Conservation (phyloP, 2,113 vertebrate genomes). For the Anthoscopus minutus region DNA sequence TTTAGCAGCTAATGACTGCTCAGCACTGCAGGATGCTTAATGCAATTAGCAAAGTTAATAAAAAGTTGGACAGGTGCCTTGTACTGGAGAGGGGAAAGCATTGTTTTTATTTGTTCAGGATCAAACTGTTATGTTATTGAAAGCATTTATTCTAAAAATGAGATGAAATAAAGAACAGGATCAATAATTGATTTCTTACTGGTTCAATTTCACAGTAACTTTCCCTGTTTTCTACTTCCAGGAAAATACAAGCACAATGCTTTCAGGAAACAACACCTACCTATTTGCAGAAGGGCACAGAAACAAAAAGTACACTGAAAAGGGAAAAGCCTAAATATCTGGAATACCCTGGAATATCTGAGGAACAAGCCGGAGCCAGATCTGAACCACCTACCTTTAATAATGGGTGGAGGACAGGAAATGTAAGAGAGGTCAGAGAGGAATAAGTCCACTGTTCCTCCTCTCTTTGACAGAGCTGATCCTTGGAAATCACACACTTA, state of each 20-base stretch:
- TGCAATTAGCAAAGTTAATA: constrained; percentile 45
- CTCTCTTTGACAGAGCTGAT: not conserved
- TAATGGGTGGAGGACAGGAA: not conserved
- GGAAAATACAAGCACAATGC: not conserved
- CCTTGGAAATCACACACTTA: not conserved
- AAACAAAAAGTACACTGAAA: not conserved
- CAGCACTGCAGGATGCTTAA: constrained; percentile 9
- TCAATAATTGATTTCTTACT: not conserved
- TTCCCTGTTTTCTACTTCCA: not conserved
- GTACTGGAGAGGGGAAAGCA: accelerated
- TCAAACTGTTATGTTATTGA: not conserved
- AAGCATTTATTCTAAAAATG: not conserved
- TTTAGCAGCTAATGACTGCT: constrained; percentile 1
- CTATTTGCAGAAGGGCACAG: not conserved
- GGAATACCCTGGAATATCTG: not conserved
- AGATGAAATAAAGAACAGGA: not conserved
- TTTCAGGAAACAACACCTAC: not conserved
- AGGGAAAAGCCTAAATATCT: not conserved
- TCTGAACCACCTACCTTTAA: not conserved
- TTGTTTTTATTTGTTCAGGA: not conserved
- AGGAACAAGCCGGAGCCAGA: not conserved
- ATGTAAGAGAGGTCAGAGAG: not conserved
- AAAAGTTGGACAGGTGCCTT: constrained; percentile 16
- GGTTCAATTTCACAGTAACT: not conserved
- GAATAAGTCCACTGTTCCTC: not conserved